Conservation (phyloP, 2,797 vertebrate species). For the Mormyrus proboscirostris region DNA sequence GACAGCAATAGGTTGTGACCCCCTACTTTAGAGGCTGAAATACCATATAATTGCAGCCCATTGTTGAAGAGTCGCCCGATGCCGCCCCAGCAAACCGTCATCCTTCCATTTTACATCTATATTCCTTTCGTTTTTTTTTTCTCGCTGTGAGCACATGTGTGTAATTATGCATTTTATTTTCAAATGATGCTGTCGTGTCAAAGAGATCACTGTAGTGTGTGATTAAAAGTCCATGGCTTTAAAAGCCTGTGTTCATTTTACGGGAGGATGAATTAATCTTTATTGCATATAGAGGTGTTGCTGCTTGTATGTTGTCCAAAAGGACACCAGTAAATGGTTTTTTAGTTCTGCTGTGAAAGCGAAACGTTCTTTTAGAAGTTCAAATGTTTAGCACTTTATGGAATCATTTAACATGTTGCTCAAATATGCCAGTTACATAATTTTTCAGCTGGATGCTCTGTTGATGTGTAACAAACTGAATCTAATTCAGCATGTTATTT, state of each 20-base stretch:
- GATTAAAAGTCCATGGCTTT: conserved; percentile 31
- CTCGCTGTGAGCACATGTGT: background rate
- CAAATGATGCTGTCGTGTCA: conserved; percentile 21
- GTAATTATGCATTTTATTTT: conserved; percentile 14
- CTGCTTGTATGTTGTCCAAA: conserved; percentile 34
- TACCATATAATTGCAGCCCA: background rate
- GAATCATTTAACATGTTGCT: conserved; percentile 61
- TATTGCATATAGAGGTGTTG: conserved; percentile 34
- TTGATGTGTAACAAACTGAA: conserved; percentile 45
- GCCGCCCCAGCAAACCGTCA: background rate
- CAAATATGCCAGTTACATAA: conserved; percentile 29
- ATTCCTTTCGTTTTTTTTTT: background rate
- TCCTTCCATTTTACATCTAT: background rate
- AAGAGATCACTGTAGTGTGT: conserved; percentile 18
- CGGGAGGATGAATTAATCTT: conserved; percentile 29
- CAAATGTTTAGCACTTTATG: conserved; percentile 56
- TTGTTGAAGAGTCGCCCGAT: background rate
- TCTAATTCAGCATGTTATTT: conserved; percentile 44
- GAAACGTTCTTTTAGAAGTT: conserved; percentile 42
- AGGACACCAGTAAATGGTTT: conserved; percentile 35
- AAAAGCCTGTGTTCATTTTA: conserved; percentile 29
- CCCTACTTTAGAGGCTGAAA: background rate
- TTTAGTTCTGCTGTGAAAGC: conserved; percentile 32
- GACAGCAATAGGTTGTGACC: background rate
- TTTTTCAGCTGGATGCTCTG: conserved; percentile 50